Base-by-base conservation (phyloP, 2,113 vertebrate genomes). In the Chunga burmeisteri region DNA sequence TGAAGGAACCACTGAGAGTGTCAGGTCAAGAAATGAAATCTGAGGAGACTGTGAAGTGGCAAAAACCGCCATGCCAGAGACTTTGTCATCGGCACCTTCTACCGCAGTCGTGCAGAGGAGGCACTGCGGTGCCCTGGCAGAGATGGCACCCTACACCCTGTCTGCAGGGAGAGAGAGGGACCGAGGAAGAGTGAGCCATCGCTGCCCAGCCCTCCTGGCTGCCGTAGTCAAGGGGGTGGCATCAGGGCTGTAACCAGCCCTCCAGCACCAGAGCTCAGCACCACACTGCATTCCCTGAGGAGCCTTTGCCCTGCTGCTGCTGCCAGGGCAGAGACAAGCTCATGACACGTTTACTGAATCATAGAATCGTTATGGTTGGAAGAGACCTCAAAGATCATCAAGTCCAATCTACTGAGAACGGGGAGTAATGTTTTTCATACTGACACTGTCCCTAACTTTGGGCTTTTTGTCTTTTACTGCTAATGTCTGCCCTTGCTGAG, bases 121-220 rank as follows among this genome's bases (percentile, higher is more conserved):
- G 16, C 62, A 34, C 29, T 0, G 0, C 32, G 6, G 56, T 34
- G 29, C n/a, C 29, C 7, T 0, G 2, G 44, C 25, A 74, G 52
- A 50, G 53, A 7, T 3, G 3, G 29, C n/a, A 58, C 9, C 38
- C 6, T 2, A 6, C 0, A 38, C 38, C 38, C 38, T 38, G 0
- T 34, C 50, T 26, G 18, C 9, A 44, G 56, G 42, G 23, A 61
- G 26, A 55, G 19, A 7, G 38, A 7, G 12, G 11, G 11, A 18
- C 8, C 0, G 1, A 40, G 27, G 10, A 53, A 58, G 38, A 79
- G 11, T 20, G 13, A 86, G 10, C 23, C 10, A 1, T 17, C 1
- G 0, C 85, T 75, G 62, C 70, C 65, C 21, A 10, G 29, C 15
- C 10, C 65, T 65, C 38, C 42, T 74, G 2, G 0, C 34, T 56